Conservation (phyloP, 2,888 invertebrate genomes). For the Caenorhabditis uteleia region DNA sequence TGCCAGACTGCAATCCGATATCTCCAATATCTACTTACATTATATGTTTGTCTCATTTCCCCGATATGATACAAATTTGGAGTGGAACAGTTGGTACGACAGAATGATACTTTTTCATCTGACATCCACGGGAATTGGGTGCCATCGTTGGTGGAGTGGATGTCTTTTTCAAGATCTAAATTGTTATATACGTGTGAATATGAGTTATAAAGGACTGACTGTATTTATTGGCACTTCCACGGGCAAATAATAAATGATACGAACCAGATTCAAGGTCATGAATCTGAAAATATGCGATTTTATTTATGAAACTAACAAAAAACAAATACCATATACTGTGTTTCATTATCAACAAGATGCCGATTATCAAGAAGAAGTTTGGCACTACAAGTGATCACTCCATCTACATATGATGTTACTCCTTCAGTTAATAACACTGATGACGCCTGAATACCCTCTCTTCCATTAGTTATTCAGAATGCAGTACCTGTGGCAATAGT, state of each 20-base stretch:
- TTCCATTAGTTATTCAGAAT: conserved; percentile 14
- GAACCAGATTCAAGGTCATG: conserved; percentile 46
- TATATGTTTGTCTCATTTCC: conserved; percentile 45
- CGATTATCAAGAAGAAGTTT: conserved; percentile 43
- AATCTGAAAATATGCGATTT: conserved; percentile 23
- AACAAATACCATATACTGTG: conserved; percentile 42
- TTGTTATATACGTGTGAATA: not conserved
- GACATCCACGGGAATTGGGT: conserved; percentile 54
- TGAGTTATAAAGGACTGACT: conserved; percentile 31
- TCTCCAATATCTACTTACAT: conserved; percentile 51
- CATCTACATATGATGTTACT: conserved; percentile 42
- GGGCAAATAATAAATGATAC: conserved; percentile 51
- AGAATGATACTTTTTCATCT: conserved; percentile 44
- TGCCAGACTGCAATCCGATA: conserved; percentile 57
- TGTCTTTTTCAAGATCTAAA: conserved; percentile 56
- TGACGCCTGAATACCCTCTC: conserved; percentile 38
- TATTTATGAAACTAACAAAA: not conserved
- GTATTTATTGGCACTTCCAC: conserved; percentile 51
- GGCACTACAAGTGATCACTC: conserved; percentile 44
- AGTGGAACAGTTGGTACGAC: conserved; percentile 42
- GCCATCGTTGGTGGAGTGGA: conserved; percentile 55
- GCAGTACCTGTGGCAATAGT: conserved; percentile 46
- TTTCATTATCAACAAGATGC: conserved; percentile 26
- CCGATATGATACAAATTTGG: conserved; percentile 32
- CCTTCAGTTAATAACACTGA: conserved; percentile 42